Evolutionary conservation across 2,113 vertebrate genomes (phyloP).

Genomic region (Isichthys henryi): DNA sequence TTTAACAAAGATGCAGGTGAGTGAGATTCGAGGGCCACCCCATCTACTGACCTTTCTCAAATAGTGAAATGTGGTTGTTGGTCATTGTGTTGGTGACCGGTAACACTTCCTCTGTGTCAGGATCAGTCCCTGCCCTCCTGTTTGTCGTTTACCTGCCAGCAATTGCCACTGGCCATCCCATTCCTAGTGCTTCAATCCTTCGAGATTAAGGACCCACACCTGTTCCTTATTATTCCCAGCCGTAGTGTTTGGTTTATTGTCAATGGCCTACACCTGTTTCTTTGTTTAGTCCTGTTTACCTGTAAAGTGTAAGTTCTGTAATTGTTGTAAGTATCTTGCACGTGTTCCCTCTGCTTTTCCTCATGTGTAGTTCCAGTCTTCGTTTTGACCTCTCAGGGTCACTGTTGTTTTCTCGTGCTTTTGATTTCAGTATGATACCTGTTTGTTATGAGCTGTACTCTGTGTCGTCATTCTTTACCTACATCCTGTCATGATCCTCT

Average conservation of each 20-base stretch:
- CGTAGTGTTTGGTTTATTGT: not conserved
- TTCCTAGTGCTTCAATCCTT: not conserved
- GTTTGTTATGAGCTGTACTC: not conserved
- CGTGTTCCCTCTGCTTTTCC: not conserved
- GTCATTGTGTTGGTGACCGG: not conserved
- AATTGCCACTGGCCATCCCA: not conserved
- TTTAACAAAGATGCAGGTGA: conserved; percentile 97
- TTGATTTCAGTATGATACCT: not conserved
- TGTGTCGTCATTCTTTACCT: not conserved
- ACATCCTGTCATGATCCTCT: not conserved
- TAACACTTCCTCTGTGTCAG: not conserved
- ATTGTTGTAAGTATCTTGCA: not conserved
- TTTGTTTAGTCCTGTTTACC: not conserved
- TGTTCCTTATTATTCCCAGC: not conserved
- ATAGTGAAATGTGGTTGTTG: not conserved
- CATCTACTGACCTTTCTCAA: not conserved
- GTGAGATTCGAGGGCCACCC: not conserved
- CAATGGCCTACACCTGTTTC: not conserved
- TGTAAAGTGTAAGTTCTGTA: not conserved
- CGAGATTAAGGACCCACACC: not conserved
- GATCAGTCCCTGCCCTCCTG: not conserved
- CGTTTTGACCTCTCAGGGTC: not conserved
- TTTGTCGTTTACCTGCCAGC: not conserved
- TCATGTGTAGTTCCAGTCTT: not conserved
- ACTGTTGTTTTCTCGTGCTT: not conserved